These are phyloP conservation scores for Pangasianodon hypophthalmus DNA, from an alignment of 2,113 vertebrate species.

Conservation along the genomic window DNA sequence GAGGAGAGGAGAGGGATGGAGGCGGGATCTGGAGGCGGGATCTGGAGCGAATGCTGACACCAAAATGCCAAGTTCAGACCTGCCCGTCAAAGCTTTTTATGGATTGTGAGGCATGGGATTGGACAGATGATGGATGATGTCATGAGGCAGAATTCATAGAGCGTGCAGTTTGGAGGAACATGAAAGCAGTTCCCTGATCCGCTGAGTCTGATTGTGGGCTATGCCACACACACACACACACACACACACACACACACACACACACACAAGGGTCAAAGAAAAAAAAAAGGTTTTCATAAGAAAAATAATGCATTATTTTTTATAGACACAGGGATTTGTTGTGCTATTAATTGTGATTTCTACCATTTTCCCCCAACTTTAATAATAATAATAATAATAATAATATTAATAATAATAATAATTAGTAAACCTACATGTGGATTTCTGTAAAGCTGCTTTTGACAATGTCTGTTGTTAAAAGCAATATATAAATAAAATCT, in stretches of 20 bases:
- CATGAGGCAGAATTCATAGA: conserved; percentile 64
- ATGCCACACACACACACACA: conserved; percentile 50
- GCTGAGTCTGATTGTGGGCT: conserved; percentile 43
- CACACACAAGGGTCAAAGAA: background rate
- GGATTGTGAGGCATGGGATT: conserved; percentile 60
- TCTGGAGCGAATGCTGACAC: background rate
- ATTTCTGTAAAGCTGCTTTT: background rate
- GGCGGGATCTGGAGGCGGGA: background rate
- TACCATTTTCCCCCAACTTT: too few species aligned
- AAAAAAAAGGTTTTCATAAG: background rate
- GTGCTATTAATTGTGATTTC: background rate
- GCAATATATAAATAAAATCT: too few species aligned
- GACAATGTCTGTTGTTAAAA: background rate
- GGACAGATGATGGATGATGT: conserved; percentile 72
- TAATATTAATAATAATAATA: background rate
- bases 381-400: background rate
- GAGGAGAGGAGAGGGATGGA: background rate
- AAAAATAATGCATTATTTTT: background rate
- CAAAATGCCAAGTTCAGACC: background rate
- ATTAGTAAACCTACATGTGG: background rate
- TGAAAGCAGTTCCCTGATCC: conserved; percentile 62
- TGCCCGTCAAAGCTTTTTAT: conserved; percentile 50
- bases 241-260: conserved; percentile 2
- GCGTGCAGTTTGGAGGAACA: conserved; percentile 62
- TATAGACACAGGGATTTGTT: background rate